Conservation (phyloP, 1,140 invertebrate species). For the Leptopilina clavipes region DNA sequence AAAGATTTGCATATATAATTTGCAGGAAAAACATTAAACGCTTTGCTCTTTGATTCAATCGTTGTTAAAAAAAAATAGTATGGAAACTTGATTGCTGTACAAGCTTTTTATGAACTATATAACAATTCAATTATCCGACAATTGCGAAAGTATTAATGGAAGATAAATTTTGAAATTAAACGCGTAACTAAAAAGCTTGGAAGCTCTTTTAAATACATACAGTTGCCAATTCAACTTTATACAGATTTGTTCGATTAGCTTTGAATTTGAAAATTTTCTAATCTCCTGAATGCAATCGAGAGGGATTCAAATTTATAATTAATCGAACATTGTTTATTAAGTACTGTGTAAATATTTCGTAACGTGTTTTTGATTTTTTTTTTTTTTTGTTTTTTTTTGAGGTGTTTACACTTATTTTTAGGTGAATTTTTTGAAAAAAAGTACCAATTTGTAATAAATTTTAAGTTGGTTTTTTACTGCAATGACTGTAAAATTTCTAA, state of each 20-base stretch:
- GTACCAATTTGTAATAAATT: too few species aligned
- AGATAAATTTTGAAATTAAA: constrained; percentile 8
- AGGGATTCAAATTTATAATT: background rate
- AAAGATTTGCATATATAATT: background rate
- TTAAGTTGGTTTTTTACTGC: too few species aligned
- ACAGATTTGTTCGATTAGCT: background rate
- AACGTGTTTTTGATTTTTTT: background rate
- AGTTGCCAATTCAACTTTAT: background rate
- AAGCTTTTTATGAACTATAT: background rate
- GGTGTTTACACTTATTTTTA: too few species aligned
- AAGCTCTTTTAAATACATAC: background rate
- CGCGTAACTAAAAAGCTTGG: background rate
- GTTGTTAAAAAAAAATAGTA: too few species aligned
- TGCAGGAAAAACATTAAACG: background rate
- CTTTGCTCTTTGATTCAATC: background rate
- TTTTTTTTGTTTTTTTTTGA: background rate
- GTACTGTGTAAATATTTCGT: background rate
- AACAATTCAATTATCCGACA: background rate
- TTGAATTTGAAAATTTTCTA: background rate
- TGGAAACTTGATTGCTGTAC: background rate
- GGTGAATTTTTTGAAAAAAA: too few species aligned
- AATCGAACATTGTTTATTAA: background rate
- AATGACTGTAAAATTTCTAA: background rate
- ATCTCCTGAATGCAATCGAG: background rate
- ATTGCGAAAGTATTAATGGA: background rate